Percentiles rank a stretch among this genome's conserved stretches.
Conservation (phyloP, 2,113 vertebrate genomes). For the Myocastor coypus region DNA sequence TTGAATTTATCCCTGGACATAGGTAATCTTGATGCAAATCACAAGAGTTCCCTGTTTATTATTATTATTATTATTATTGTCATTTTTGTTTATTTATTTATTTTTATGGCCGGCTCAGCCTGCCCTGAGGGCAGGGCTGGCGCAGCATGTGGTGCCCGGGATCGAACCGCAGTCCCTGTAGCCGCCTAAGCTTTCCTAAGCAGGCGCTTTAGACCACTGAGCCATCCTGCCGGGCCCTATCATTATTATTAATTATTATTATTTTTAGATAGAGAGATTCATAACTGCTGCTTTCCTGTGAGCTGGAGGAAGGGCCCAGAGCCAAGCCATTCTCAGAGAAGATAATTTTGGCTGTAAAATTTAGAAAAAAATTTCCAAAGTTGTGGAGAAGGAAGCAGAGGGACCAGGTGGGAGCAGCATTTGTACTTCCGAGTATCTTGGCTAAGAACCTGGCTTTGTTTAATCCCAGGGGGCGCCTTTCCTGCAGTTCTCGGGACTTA, state of each 20-base stretch:
- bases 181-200: too few species aligned
- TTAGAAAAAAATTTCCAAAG: conserved; percentile 19
- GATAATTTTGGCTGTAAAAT: neutral
- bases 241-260: too few species aligned
- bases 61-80: neutral
- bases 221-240: too few species aligned
- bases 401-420: neutral
- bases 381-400: neutral
- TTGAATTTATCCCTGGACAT: neutral
- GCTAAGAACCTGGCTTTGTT: conserved; percentile 49
- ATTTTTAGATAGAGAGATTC: neutral
- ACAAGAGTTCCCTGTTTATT: neutral
- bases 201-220: too few species aligned
- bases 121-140: too few species aligned
- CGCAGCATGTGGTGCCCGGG: too few species aligned
- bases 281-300: neutral
- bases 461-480: conserved; percentile 12
- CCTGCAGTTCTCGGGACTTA: conserved; percentile 39
- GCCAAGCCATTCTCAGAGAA: neutral
- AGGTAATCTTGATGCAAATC: neutral
- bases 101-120: too few species aligned
- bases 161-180: too few species aligned
- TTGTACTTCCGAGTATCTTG: conserved; percentile 52
- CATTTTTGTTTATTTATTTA: neutral
- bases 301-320: neutral